Conservation (phyloP, 1,140 invertebrate genomes). For the Papilio helenus region DNA sequence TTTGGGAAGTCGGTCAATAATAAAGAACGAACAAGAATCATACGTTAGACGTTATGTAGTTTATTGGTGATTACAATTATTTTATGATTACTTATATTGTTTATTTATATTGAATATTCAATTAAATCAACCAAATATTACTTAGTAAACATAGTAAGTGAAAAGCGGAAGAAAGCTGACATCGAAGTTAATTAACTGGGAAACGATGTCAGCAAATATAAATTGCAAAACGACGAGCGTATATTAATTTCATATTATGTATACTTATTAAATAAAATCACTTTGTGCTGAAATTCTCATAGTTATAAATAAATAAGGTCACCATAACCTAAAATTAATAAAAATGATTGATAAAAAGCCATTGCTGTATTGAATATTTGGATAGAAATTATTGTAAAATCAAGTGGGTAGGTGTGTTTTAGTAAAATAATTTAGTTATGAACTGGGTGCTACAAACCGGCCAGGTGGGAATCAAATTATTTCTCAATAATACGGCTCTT, state of each 20-base stretch:
- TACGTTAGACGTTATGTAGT: background rate
- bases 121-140: conserved; percentile 14
- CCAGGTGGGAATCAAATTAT: background rate
- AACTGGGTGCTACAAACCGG: background rate
- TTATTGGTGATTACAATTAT: background rate
- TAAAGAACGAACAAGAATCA: background rate
- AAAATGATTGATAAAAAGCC: background rate
- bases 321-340: too few relatives aligned
- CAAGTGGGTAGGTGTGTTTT: background rate
- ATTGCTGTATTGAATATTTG: background rate
- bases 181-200: conserved; percentile 33
- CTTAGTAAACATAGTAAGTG: background rate
- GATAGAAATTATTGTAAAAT: background rate
- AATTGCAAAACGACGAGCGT: conserved; percentile 7
- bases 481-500: background rate
- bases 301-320: too few relatives aligned
- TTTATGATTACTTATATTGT: background rate
- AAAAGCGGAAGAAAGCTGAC: conserved; percentile 37
- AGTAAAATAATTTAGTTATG: background rate
- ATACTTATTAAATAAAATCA: background rate
- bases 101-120: background rate
- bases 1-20: too few relatives aligned
- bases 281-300: too few relatives aligned
- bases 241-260: background rate
- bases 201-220: conserved; percentile 31